Conservation (phyloP, 2,113 vertebrate species). For the Todiramphus chloris region DNA sequence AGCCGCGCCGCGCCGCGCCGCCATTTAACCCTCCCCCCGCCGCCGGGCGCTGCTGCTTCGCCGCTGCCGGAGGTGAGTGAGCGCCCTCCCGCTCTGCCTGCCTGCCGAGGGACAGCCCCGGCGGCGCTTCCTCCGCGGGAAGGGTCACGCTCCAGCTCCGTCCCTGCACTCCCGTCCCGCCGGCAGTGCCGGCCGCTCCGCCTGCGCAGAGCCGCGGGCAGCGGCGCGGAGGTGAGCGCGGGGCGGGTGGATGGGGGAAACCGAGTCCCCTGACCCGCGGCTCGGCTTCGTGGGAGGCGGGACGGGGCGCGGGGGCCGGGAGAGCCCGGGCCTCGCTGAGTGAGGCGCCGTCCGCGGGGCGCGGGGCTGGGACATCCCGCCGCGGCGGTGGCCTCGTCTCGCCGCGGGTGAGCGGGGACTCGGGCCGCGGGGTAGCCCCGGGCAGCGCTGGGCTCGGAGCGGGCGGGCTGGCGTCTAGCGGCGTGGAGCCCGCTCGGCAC, state of each 20-base stretch:
- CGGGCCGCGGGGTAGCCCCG: not conserved
- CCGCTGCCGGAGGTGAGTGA: not conserved
- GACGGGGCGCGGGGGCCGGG: not conserved
- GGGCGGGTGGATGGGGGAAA: not conserved
- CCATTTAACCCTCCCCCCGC: not conserved
- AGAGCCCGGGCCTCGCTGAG: not conserved
- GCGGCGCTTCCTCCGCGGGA: not conserved
- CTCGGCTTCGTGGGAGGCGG: not conserved
- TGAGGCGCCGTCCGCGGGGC: not conserved
- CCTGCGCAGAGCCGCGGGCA: not conserved
- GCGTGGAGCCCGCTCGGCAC: not conserved
- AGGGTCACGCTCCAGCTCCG: not conserved
- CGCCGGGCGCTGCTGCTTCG: not conserved
- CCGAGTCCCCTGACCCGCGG: not conserved
- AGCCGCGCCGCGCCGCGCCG: not conserved
- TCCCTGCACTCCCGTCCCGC: not conserved
- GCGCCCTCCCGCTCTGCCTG: not conserved
- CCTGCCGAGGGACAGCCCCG: not conserved
- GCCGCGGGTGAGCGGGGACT: not conserved
- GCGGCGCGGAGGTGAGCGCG: not conserved
- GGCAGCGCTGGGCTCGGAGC: not conserved
- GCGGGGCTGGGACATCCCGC: not conserved
- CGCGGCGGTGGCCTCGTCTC: not conserved
- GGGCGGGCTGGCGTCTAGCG: not conserved
- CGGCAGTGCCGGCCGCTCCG: not conserved